Evolutionary conservation across 2,113 vertebrate genomes (phyloP), one percentile per base, ranked within the genome.

Genomic region (Hystrix cristata): DNA sequence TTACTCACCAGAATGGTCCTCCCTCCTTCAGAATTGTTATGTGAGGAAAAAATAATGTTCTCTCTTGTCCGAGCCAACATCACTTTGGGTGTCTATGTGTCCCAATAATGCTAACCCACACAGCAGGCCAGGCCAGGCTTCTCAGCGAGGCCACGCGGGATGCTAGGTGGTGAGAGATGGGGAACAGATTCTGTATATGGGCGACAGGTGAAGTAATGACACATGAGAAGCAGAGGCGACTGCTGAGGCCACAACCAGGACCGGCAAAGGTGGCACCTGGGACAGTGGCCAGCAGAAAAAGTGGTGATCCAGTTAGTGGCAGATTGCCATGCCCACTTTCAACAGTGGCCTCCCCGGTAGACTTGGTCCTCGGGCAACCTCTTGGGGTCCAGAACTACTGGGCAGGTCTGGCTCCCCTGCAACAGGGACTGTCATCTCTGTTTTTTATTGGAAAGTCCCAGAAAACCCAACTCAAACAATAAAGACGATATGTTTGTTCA

Each of bases 391-490:
- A 91, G 87, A 88, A 46, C 72, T 29, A 76, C 1, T 5, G 31
- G 74, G 16, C 51, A 84, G 43, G 31, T 62, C 27, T 91, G 38
- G 7, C 48, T 80, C 53, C 90, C 80, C 87, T 29, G 2, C 57
- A 31, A 85, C 46, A 69, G 25, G 23, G 5, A 60, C 19, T 76
- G 6, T 53, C 15, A 71, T 62, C 25, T 64, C 60, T 51, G 46
- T 29, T 53, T 60, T 74, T 91, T 60, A 72, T 51, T 48, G 80
- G 72, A 85, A 65, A 95, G 71, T 83, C 9, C 48, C 51, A 29
- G n/a, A 91, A 95, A 96, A 60, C 76, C 8, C 64, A 79, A 15
- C 25, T 95, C 57, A 29, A 90, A 64, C 55, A 53, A 46, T 38
- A 72, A 84, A 95, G 62, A 53, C 60, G 43, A 34, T 21, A 10